Percentiles rank a stretch among this genome's conserved stretches.
phyloP scores from a whole-genome alignment of 2,797 vertebrate genomes.

The Hipposideros larvatus region DNA sequence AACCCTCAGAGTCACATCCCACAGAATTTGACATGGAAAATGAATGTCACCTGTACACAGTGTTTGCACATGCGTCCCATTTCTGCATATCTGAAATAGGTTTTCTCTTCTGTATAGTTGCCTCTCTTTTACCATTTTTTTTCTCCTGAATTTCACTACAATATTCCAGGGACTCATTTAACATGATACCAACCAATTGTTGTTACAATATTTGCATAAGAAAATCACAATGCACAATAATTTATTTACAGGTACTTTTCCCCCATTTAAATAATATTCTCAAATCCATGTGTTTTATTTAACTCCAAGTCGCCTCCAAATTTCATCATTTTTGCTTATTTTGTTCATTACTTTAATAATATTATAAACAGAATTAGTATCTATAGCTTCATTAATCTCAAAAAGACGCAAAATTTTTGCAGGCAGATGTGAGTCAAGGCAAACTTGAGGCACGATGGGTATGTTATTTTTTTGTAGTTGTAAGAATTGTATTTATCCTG shows the following conservation, averaged over 20 bases:
- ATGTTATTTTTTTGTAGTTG: neutral
- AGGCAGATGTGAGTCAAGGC: neutral
- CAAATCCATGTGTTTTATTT: neutral
- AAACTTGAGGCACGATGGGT: neutral
- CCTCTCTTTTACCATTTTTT: neutral
- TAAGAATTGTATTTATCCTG: neutral
- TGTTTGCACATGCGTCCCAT: neutral
- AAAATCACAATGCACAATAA: neutral
- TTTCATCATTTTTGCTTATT: neutral
- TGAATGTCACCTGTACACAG: neutral
- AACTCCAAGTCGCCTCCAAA: neutral
- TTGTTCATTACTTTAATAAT: neutral
- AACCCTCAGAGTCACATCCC: neutral
- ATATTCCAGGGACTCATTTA: neutral
- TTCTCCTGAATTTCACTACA: neutral
- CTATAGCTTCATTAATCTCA: neutral
- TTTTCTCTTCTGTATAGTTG: neutral
- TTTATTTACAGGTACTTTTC: constrained; percentile 52
- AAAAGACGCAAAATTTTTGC: neutral
- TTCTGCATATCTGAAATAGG: neutral
- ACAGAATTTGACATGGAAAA: constrained; percentile 21
- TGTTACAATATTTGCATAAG: constrained; percentile 56
- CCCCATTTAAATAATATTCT: neutral
- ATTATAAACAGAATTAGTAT: neutral
- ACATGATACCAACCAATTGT: neutral